Base-by-base conservation (phyloP, 2,888 invertebrate genomes). In the Drosophila prolongata region DNA sequence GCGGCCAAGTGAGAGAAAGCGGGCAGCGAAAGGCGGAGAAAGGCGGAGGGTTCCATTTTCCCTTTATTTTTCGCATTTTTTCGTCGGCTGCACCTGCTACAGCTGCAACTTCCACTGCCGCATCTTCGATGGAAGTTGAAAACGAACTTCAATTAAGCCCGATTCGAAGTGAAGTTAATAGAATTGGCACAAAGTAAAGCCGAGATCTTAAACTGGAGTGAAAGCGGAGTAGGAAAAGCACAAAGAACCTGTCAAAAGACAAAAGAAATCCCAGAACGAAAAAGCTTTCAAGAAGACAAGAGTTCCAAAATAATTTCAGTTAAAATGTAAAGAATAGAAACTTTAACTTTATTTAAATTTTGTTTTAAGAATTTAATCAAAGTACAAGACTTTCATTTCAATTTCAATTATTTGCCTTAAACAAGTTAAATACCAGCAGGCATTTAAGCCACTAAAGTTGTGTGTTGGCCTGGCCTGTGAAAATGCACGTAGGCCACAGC, bases 111-210 rank as follows among this genome's bases (percentile, higher is more conserved):
- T 60, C 62, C 56, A 40, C 19, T 59, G 42, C 13, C 50, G 30
- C 69, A 69, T 52, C 69, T 44, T 52, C 44, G 68, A 64, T 64
- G 42, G 10, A 43, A 70, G 40, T 57, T 44, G 38, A 44, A 56
- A 37, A 49, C 38, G 60, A 75, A 71, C 78, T 79, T 80, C 75
- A 79, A 80, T 84, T 84, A 78, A 78, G 54, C 53, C 68, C 40
- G 46, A 66, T 62, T 61, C 59, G 13, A 57, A 16, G 14, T 27
- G 62, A 64, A 64, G 62, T 62, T 64, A 64, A 50, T 65, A 10
- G 49, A 43, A 64, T 64, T 64, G 62, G 65, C 62, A 38, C 44
- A 38, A 62, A 14, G 35, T 34, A 16, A 57, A 2, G 24, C 19
- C 19, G 10, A 13, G 58, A 35, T 35, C 24, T 35, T 35, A 27